Evolutionary conservation across 2,888 invertebrate genomes (phyloP).

Genomic region (Callyntrura guangdongensis): DNA sequence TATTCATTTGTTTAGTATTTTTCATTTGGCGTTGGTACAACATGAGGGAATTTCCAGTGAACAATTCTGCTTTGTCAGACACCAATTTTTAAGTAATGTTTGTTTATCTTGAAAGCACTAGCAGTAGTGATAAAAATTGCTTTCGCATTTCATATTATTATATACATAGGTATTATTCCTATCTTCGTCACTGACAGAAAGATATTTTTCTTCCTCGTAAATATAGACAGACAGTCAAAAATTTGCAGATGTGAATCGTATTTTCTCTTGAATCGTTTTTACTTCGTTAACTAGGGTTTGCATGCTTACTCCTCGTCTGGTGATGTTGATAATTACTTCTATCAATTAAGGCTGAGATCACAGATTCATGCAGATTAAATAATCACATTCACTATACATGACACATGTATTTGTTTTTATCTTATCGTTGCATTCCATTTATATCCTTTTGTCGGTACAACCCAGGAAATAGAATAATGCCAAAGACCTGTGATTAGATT

Average conservation of each 20-base stretch:
- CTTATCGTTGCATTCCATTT: constrained; percentile 27
- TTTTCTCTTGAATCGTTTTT: not conserved
- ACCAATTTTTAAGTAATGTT: constrained; percentile 37
- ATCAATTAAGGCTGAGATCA: constrained; percentile 61
- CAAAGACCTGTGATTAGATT: not conserved
- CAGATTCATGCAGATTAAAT: too few relatives aligned
- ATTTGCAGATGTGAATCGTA: constrained; percentile 37
- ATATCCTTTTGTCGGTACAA: constrained; percentile 58
- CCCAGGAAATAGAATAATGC: not conserved
- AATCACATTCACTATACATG: too few relatives aligned
- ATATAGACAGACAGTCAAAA: not conserved
- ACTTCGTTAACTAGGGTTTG: not conserved
- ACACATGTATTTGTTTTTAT: not conserved
- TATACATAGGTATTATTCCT: not conserved
- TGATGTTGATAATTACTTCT: constrained; percentile 65
- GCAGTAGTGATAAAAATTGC: not conserved
- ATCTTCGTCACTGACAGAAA: not conserved
- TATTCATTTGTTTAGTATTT: constrained; percentile 6
- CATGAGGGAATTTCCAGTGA: constrained; percentile 68
- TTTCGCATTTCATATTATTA: not conserved
- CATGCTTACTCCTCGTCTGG: constrained; percentile 33
- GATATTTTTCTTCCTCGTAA: not conserved
- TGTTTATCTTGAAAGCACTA: constrained; percentile 44
- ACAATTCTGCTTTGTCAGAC: constrained; percentile 30
- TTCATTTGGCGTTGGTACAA: not conserved